A percentile compares a stretch with the other conserved stretches of the same genome.
Evolutionary conservation across 2,797 vertebrate genomes (phyloP).

Genomic region (Prionace glauca): DNA sequence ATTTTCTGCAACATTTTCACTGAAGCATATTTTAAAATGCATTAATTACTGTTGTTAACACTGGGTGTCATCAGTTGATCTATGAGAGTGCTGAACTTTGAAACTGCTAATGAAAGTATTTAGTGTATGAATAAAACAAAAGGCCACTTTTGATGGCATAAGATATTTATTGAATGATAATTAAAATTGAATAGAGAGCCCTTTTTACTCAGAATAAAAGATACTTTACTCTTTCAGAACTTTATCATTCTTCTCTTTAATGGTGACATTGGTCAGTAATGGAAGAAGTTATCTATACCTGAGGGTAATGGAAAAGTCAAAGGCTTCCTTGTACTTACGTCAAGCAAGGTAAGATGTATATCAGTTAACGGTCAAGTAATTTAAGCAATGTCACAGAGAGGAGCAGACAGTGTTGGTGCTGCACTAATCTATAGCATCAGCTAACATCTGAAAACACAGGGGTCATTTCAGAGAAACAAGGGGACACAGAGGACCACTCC

Average conservation of each 20-base stretch:
- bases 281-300: not conserved
- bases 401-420: not conserved
- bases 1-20: not conserved
- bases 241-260: not conserved
- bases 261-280: not conserved
- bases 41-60: not conserved
- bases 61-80: not conserved
- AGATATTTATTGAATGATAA: not conserved
- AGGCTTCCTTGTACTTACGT: not conserved
- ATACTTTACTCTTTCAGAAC: not conserved
- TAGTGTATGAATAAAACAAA: not conserved
- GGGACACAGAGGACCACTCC: not conserved
- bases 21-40: not conserved
- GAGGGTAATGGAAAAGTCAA: not conserved
- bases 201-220: not conserved
- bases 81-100: not conserved
- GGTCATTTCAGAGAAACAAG: not conserved
- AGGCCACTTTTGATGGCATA: not conserved
- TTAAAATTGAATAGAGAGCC: slow-evolving; percentile 5
- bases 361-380: not conserved
- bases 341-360: not conserved
- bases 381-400: not conserved
- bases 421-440: not conserved
- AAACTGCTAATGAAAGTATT: not conserved
- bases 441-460: not conserved